Conservation (phyloP, 2,888 invertebrate genomes). For the Metellina segmentata region DNA sequence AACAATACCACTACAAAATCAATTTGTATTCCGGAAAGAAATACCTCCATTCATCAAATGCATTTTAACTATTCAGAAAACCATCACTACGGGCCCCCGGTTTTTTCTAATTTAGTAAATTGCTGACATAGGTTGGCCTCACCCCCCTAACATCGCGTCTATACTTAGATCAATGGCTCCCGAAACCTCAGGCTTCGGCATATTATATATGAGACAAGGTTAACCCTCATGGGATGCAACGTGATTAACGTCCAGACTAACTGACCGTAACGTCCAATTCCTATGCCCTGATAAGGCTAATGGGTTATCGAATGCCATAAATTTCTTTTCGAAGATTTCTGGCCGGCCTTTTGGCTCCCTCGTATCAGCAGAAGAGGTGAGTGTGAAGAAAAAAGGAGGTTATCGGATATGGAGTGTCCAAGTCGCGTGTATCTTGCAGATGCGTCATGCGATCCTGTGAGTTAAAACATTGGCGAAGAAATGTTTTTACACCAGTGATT, state of each 20-base stretch:
- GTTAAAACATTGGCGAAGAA: too few species aligned
- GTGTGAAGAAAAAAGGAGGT: background rate
- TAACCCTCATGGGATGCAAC: slow-evolving; percentile 50
- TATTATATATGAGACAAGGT: slow-evolving; percentile 56
- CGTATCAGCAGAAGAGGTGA: background rate
- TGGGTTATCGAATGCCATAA: slow-evolving; percentile 63
- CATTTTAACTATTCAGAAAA: background rate
- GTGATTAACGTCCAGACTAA: slow-evolving; percentile 63
- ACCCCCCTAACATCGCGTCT: background rate
- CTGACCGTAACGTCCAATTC: slow-evolving; percentile 65
- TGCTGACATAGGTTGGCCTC: background rate
- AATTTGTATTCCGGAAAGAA: background rate
- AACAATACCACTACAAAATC: background rate
- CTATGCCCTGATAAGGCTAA: slow-evolving; percentile 64
- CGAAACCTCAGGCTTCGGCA: slow-evolving; percentile 6
- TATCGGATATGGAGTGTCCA: too few species aligned
- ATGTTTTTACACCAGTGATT: too few species aligned
- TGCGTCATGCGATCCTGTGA: too few species aligned
- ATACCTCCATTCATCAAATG: background rate
- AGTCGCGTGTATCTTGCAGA: too few species aligned
- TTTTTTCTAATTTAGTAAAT: slow-evolving; percentile 43
- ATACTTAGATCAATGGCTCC: slow-evolving; percentile 28
- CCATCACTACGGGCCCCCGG: background rate
- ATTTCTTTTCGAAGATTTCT: slow-evolving; percentile 53
- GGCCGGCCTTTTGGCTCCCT: background rate